A percentile compares a stretch with the other conserved stretches of the same genome.
Conservation (phyloP, 2,888 invertebrate species). For the Selenia dentaria region DNA sequence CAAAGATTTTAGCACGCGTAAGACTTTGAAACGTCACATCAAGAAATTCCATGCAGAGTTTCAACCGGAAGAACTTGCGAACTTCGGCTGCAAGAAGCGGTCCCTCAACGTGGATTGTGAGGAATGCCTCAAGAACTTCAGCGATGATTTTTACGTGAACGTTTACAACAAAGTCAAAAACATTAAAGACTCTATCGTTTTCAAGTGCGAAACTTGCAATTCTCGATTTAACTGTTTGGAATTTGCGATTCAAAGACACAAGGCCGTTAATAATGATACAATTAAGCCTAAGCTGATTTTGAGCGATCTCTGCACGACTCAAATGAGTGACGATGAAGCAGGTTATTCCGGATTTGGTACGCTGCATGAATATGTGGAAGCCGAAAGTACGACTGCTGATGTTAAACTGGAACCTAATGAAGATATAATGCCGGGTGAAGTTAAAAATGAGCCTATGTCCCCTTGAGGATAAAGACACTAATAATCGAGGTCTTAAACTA, state of each 20-base stretch:
- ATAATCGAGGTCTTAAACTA: no score
- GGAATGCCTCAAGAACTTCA: conserved; percentile 60
- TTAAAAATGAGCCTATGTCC: conserved; percentile 50
- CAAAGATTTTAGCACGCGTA: conserved; percentile 71
- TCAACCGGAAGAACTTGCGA: conserved; percentile 59
- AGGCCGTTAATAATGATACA: conserved; percentile 38
- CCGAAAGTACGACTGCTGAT: conserved; percentile 57
- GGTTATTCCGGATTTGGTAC: conserved; percentile 42
- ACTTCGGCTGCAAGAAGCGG: conserved; percentile 47
- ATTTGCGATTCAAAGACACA: conserved; percentile 58
- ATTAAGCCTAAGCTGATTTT: conserved; percentile 57
- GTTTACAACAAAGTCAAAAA: conserved; percentile 53
- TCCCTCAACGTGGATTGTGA: conserved; percentile 57
- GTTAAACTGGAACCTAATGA: conserved; percentile 42
- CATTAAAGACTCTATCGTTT: conserved; percentile 49
- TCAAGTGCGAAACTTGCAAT: conserved; percentile 56
- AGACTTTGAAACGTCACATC: conserved; percentile 67
- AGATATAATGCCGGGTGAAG: conserved; percentile 7
- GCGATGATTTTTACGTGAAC: conserved; percentile 46
- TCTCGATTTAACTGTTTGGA: conserved; percentile 55
- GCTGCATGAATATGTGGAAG: conserved; percentile 47
- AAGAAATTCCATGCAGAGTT: conserved; percentile 68
- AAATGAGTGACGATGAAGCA: conserved; percentile 65
- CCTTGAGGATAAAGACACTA: no score
- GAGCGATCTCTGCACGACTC: conserved; percentile 67